These are phyloP conservation scores for Anas platyrhynchos DNA, from an alignment of 2,113 vertebrate genomes.

Conservation along the genomic window DNA sequence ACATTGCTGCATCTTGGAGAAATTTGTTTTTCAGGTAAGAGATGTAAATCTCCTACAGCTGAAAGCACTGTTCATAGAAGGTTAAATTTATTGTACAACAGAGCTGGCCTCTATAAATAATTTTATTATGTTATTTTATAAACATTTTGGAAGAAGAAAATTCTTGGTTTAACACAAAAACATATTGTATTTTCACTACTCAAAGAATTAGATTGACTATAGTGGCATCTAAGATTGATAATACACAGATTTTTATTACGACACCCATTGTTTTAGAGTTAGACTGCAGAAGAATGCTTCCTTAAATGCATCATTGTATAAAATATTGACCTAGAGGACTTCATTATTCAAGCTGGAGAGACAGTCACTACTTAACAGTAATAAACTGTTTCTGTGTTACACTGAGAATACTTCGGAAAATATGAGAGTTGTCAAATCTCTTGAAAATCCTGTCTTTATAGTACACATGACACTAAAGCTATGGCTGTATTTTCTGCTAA, in stretches of 20 bases:
- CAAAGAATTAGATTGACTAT: slow-evolving; percentile 90
- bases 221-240: slow-evolving; percentile 88
- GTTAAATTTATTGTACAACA: slow-evolving; percentile 71
- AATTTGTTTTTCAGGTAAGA: slow-evolving; percentile 19
- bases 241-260: slow-evolving; percentile 86
- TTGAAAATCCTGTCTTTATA: slow-evolving; percentile 85
- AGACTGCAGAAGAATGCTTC: slow-evolving; percentile 83
- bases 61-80: slow-evolving; percentile 34
- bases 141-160: slow-evolving; percentile 76
- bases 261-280: slow-evolving; percentile 91
- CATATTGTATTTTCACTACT: slow-evolving; percentile 77
- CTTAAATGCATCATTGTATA: slow-evolving; percentile 94
- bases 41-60: slow-evolving; percentile 67
- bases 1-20: not conserved
- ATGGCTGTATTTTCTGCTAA: slow-evolving; percentile 85
- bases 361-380: slow-evolving; percentile 88
- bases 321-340: slow-evolving; percentile 92
- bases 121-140: slow-evolving; percentile 72
- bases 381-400: slow-evolving; percentile 88
- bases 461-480: slow-evolving; percentile 82
- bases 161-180: slow-evolving; percentile 83
- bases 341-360: slow-evolving; percentile 90
- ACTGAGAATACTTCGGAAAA: slow-evolving; percentile 81
- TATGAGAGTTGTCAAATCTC: slow-evolving; percentile 83
- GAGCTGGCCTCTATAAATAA: slow-evolving; percentile 74